Evolutionary conservation across 2,113 vertebrate species (phyloP), one percentile per base, ranked within the genome.

Genomic region (Motacilla tschutschensis): DNA sequence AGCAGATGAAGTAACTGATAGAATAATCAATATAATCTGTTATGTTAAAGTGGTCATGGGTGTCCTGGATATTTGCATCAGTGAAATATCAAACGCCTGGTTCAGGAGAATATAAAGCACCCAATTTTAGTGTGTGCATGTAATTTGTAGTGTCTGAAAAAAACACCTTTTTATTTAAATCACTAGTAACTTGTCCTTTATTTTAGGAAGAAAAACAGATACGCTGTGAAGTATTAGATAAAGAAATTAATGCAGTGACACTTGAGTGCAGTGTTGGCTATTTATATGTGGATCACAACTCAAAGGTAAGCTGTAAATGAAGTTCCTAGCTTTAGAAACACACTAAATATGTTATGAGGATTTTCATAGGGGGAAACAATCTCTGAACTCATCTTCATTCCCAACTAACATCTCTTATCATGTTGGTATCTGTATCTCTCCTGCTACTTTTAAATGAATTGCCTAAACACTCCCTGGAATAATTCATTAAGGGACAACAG

Each of bases 181-280:
- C 14, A 53, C 47, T 72, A 29, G 17, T 82, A 82, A 78, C 77
- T 87, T 43, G 6, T 77, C 38, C 33, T 75, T 91, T 84, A 38
- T 93, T 96, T 88, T 93, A 99, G 98, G 96, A 98, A 92, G 98
- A 98, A 87, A 98, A 98, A 73, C 90, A 97, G 81, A 97, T 98
- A 89, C 97, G 95, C 43, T 99, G 99, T 95, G 97, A 97, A 8
- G 93, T 98, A 22, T 95, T 87, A 40, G 96, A 98, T 70, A 97
- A 97, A 59, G 97, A 97, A 75, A 93, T 95, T 21, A 89, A 97
- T 40, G n/a, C 55, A 6, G 95, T 97, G 21, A 94, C 93, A 40
- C 96, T 99, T 51, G 93, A 97, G 85, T 99, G 99, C 94, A 94
- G 72, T 9, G 48, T 99, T 82, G 98, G 98, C 33, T 96, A 98